These are phyloP conservation scores for Teleogryllus occipitalis DNA, from an alignment of 1,140 invertebrate genomes.

Conservation along the genomic window DNA sequence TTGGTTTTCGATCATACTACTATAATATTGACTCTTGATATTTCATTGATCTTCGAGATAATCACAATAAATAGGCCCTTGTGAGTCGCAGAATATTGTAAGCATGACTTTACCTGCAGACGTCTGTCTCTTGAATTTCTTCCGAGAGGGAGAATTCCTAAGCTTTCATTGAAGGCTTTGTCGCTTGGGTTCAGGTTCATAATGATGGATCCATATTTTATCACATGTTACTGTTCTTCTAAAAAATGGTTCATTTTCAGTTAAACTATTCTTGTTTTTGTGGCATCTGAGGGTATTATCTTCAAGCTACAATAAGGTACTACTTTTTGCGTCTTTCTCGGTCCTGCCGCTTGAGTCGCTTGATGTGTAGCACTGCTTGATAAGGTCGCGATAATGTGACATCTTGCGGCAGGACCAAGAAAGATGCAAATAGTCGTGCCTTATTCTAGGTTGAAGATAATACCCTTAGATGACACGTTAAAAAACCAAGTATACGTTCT, in stretches of 20 bases:
- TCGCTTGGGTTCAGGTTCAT: not conserved
- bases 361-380: no score
- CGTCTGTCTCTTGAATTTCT: not conserved
- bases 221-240: slow-evolving; percentile 2
- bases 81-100: slow-evolving; percentile 4
- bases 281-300: no score
- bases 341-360: no score
- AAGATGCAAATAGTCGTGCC: no score
- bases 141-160: not conserved
- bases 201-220: slow-evolving; percentile 8
- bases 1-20: slow-evolving; percentile 19
- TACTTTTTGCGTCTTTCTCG: no score
- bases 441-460: no score
- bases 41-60: not conserved
- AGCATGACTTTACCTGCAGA: slow-evolving; percentile 8
- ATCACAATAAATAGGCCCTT: slow-evolving; percentile 7
- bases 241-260: not conserved
- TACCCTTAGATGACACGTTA: no score
- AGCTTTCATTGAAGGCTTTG: not conserved
- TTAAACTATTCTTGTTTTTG: no score
- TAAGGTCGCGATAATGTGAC: no score
- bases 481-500: no score
- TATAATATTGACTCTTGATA: not conserved
- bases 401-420: no score
- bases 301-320: no score